Base-by-base conservation (phyloP, 2,113 vertebrate genomes). In the Silurus asotus region DNA sequence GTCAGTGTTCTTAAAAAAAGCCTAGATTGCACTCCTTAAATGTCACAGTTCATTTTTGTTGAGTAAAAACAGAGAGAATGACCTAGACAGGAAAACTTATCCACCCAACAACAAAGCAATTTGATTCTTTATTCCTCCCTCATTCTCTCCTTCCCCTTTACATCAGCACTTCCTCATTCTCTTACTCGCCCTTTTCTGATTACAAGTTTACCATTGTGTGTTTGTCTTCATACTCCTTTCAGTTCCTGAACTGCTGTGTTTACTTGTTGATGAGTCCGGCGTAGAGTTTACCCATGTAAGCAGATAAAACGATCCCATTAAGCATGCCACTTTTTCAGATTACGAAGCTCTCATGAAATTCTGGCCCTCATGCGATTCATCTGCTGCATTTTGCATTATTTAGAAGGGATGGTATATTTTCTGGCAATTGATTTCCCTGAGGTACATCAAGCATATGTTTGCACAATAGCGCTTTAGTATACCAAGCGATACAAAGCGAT, bases 351-450 rank as follows among this genome's bases (percentile, higher is more conserved):
- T 77, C 61, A 67, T 13, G 61, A 67, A 75, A 77, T 37, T 77
- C 19, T n/a, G 53, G 74, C 11, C 19, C 25, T 79, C 10, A 48
- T 48, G 23, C 59, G 55, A 84, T 84, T 77, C 61, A 78, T 85
- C 84, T 85, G 84, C 25, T 55, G 61, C 8, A 1, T 85, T 62
- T 53, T 85, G 84, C 61, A 85, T 67, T 85, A 85, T 85, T 85
- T 78, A 79, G 51, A 78, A 79, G 28, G 49, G 19, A 67, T 51
- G 3, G 45, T 79, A 85, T 79, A 69, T 69, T 79, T 85, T 79
- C 59, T 85, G 59, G 17, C 28, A n/a, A 48, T 20, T 20, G 8
- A 69, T 85, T 79, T 85, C 62, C 62, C 75, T 69, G 17, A 49
- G 75, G 62, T 79, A 48, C 28, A 67, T 55, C 62, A 79, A 48